Conservation (phyloP, 2,888 invertebrate species). For the Trichogramma evanescens region DNA sequence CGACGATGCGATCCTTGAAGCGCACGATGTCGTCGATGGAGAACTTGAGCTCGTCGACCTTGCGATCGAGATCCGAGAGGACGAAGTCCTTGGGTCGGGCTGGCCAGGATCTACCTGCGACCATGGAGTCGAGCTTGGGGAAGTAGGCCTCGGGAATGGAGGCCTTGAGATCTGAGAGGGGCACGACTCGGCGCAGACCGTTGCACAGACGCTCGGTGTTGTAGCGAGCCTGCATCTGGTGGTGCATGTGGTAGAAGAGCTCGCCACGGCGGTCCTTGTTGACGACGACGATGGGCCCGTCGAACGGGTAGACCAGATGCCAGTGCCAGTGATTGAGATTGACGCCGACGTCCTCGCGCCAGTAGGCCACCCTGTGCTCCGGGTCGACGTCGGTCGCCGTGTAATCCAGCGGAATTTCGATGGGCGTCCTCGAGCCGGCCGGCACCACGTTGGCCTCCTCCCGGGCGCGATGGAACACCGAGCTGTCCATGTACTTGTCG, state of each 20-base stretch:
- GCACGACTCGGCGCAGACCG: conserved; percentile 56
- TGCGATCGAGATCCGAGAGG: conserved; percentile 60
- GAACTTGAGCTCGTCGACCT: conserved; percentile 59
- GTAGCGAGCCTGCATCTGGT: conserved; percentile 64
- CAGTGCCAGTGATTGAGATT: conserved; percentile 89
- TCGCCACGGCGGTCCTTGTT: conserved; percentile 71
- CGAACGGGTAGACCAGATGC: conserved; percentile 80
- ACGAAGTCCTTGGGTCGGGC: conserved; percentile 56
- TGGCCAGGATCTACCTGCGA: conserved; percentile 70
- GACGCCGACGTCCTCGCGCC: conserved; percentile 76
- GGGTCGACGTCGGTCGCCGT: conserved; percentile 68
- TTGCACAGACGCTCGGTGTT: conserved; percentile 71
- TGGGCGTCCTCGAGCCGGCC: conserved; percentile 47
- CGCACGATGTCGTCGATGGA: conserved; percentile 66
- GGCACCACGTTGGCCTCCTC: conserved; percentile 54
- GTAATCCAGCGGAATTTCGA: conserved; percentile 52
- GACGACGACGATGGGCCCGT: conserved; percentile 59
- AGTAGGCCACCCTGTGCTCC: conserved; percentile 75
- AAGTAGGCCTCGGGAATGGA: conserved; percentile 74
- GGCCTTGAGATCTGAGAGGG: conserved; percentile 59
- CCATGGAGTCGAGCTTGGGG: conserved; percentile 73
- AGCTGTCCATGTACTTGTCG: conserved; percentile 71
- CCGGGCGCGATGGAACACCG: conserved; percentile 61
- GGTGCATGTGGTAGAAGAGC: conserved; percentile 76
- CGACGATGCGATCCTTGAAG: conserved; percentile 68